Percentiles rank a stretch among this genome's conserved stretches.
These are phyloP conservation scores for Geococcyx californianus DNA, from an alignment of 2,113 vertebrate genomes.

Conservation along the genomic window DNA sequence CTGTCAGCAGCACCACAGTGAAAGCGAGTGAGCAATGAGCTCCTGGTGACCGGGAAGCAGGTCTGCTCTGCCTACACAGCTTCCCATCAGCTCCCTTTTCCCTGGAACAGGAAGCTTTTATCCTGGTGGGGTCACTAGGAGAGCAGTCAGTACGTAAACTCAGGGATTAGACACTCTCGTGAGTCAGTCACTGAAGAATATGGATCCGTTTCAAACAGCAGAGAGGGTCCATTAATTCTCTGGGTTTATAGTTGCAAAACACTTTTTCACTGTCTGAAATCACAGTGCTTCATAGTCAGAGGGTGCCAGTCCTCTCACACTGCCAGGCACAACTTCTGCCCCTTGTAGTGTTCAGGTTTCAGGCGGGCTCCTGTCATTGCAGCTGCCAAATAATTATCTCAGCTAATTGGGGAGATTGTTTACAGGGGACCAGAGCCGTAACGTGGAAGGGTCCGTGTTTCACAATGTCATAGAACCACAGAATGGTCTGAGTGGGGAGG, in stretches of 20 bases:
- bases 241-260: background rate
- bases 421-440: background rate
- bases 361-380: background rate
- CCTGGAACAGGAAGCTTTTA: too few species aligned
- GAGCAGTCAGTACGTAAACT: fast-evolving
- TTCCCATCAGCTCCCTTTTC: fast-evolving
- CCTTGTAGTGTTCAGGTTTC: fast-evolving
- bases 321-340: background rate
- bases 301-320: background rate
- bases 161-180: fast-evolving
- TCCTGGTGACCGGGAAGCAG: background rate
- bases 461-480: too few species aligned
- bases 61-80: fast-evolving
- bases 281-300: background rate
- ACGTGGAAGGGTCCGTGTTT: background rate
- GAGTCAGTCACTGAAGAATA: fast-evolving
- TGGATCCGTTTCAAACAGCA: background rate
- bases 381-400: background rate
- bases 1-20: background rate
- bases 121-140: background rate
- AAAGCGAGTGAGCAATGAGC: fast-evolving
- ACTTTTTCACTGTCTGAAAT: background rate
- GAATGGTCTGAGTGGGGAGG: too few species aligned
- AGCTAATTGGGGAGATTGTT: background rate
- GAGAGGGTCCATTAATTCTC: background rate